Evolutionary conservation across 2,888 invertebrate species (phyloP).

Genomic region (Torymus auratus): DNA sequence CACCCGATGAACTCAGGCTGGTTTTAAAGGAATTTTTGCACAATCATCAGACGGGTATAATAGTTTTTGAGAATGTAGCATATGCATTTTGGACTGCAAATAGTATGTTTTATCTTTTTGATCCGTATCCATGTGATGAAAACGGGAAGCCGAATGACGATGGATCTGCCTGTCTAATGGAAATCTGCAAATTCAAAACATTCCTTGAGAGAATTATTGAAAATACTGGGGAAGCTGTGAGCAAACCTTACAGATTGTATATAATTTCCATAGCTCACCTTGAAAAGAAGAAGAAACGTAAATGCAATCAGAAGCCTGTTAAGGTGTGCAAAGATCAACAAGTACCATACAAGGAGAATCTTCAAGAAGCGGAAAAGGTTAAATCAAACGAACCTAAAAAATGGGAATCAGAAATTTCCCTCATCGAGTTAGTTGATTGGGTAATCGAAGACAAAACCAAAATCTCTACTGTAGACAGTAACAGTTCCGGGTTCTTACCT

Average conservation of each 20-base stretch:
- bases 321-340: slow-evolving; percentile 22
- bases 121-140: slow-evolving; percentile 71
- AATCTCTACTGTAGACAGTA: slow-evolving; percentile 58
- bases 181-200: slow-evolving; percentile 61
- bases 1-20: slow-evolving; percentile 61
- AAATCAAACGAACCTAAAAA: too few relatives aligned
- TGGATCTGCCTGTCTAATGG: slow-evolving; percentile 67
- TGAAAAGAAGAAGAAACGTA: slow-evolving; percentile 58
- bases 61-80: slow-evolving; percentile 67
- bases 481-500: slow-evolving; percentile 63
- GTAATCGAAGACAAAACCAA: slow-evolving; percentile 57
- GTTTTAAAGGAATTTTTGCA: slow-evolving; percentile 62
- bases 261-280: slow-evolving; percentile 68
- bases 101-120: slow-evolving; percentile 68
- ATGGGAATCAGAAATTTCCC: slow-evolving; percentile 58
- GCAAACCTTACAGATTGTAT: slow-evolving; percentile 67
- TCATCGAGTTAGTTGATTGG: slow-evolving; percentile 69
- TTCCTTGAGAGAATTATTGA: slow-evolving; percentile 65
- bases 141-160: slow-evolving; percentile 60
- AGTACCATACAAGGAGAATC: slow-evolving; percentile 7
- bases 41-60: slow-evolving; percentile 68
- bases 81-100: slow-evolving; percentile 70
- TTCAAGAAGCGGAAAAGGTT: slow-evolving; percentile 18
- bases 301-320: slow-evolving; percentile 22
- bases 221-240: slow-evolving; percentile 62